These are phyloP conservation scores for Vannuccia rotundouncinata DNA, from an alignment of 2,888 invertebrate species.

Conservation along the genomic window DNA sequence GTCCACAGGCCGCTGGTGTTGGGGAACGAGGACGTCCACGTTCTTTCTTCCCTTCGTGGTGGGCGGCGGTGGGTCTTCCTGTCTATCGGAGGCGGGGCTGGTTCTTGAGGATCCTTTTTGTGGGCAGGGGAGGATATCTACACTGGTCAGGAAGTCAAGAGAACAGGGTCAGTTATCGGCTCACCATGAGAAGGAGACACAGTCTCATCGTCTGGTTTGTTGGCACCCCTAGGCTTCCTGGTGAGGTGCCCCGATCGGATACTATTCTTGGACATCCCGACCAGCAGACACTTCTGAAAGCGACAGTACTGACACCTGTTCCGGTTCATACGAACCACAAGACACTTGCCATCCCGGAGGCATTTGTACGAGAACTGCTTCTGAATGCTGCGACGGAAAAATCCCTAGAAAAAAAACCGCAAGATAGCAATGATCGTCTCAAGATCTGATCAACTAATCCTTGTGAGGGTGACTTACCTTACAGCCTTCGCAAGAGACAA, in stretches of 20 bases:
- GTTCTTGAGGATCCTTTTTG: too few species aligned
- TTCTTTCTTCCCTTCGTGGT: too few species aligned
- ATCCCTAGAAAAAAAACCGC: constrained; percentile 68
- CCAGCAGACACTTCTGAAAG: constrained; percentile 77
- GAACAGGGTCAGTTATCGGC: too few species aligned
- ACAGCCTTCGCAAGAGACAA: constrained; percentile 94
- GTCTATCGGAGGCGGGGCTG: too few species aligned
- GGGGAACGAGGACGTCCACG: background rate
- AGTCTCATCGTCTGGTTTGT: too few species aligned
- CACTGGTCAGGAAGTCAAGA: too few species aligned
- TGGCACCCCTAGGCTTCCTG: background rate
- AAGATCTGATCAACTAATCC: too few species aligned
- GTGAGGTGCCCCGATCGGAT: background rate
- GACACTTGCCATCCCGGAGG: constrained; percentile 80
- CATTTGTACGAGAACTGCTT: constrained; percentile 89
- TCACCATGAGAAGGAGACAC: too few species aligned
- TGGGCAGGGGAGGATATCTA: too few species aligned
- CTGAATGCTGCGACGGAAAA: constrained; percentile 87
- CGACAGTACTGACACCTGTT: constrained; percentile 91
- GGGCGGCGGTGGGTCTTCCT: too few species aligned
- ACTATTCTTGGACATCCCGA: constrained; percentile 64
- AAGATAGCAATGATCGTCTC: too few species aligned
- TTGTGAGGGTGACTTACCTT: too few species aligned
- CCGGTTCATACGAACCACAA: constrained; percentile 84
- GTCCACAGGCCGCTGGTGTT: background rate